These are phyloP conservation scores for Cliona cf. orientalis DNA, from an alignment of 37 sponge, comb jelly and placozoan species.

Conservation along the genomic window DNA sequence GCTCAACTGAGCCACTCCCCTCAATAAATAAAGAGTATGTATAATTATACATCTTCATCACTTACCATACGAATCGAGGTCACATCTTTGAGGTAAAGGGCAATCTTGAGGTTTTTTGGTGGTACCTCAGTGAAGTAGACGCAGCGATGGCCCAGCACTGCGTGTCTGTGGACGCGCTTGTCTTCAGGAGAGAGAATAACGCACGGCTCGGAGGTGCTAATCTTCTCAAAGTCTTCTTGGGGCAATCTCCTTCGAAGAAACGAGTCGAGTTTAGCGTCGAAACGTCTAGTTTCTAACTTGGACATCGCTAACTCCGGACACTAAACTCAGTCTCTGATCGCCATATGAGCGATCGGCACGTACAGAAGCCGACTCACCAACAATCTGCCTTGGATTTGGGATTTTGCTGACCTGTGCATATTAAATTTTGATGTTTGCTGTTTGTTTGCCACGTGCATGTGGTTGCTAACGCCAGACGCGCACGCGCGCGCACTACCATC, in stretches of 20 bases:
- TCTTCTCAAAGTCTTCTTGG: conserved; percentile 38
- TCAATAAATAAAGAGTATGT: background rate
- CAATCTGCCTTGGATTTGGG: no score
- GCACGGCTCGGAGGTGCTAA: conserved; percentile 55
- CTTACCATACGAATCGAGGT: conserved; percentile 39
- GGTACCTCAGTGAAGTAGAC: conserved; percentile 54
- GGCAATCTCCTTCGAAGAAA: conserved; percentile 42
- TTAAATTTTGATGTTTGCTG: no score
- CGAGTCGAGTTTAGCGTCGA: conserved; percentile 49
- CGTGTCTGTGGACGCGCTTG: conserved; percentile 51
- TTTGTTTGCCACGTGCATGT: no score
- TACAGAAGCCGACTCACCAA: no score
- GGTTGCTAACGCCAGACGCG: no score
- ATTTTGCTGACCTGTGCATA: no score
- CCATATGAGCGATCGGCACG: no score
- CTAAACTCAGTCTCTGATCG: no score
- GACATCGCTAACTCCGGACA: no score
- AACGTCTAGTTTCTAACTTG: conserved; percentile 39
- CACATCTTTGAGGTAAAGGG: conserved; percentile 41
- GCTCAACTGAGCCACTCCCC: background rate
- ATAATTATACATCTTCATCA: background rate
- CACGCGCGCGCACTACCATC: no score
- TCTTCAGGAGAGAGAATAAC: conserved; percentile 46
- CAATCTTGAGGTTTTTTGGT: conserved; percentile 54
- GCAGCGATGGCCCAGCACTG: conserved; percentile 32